Evolutionary conservation across 2,888 invertebrate species (phyloP), one percentile per base, ranked within the genome.

Genomic region (Catocala sponsa): DNA sequence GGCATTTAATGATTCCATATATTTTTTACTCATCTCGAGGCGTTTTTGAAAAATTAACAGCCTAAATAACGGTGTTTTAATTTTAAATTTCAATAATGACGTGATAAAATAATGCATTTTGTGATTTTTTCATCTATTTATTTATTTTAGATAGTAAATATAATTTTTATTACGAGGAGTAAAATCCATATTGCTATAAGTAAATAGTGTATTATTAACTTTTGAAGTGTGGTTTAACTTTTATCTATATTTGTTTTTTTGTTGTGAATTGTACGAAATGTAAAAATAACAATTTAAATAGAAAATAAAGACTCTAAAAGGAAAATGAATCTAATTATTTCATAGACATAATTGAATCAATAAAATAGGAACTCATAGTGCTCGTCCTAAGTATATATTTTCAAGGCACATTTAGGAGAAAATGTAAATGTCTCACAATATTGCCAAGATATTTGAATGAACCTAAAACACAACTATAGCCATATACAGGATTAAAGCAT

Each of bases 221-320:
- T 76, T 35, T 55, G 55, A 63, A 63, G 65, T 65, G 67, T 75
- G 74, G 54, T 57, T 52, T 58, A 62, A 65, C 42, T 58, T 49
- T 47, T 58, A 60, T 73, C 62, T 63, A 67, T 65, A 58, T 63
- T 66, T 57, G 25, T 25, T 25, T 52, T 72, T 68, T 71, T 76
- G 79, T 83, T 80, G 78, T 82, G 80, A 76, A 81, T 80, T 83
- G 82, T 86, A 84, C 80, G 80, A 79, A 81, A 68, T 85, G 81
- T 86, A 84, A 86, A 82, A 79, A 81, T 81, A 81, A 80, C 78
- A 85, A 71, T 66, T 74, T 81, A 63, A 63, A 84, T 85, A 85
- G 83, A 71, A 63, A 84, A 79, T 84, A 88, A 89, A 84, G 64
- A 80, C 71, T 84, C 85, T 82, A 82, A 84, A 82, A 72, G 9